Conservation (phyloP, 2,888 invertebrate genomes). For the Scrobipalpa costella region DNA sequence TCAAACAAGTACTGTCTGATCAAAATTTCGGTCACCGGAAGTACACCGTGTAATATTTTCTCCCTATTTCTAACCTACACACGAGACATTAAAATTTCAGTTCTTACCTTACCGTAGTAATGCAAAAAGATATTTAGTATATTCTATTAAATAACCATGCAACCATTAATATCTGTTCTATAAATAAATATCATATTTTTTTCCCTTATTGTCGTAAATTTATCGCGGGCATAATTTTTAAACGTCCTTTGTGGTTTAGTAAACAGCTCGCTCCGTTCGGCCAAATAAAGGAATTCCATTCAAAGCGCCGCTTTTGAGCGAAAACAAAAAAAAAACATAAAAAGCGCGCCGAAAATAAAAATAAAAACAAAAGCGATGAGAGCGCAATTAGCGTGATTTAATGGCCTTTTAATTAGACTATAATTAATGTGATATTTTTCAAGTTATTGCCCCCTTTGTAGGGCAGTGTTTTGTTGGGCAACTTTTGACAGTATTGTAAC, state of each 20-base stretch:
- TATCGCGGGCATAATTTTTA: constrained; percentile 74
- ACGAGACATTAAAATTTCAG: too few species aligned
- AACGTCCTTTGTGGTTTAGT: constrained; percentile 74
- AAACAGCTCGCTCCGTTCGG: constrained; percentile 68
- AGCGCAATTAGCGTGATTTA: constrained; percentile 78
- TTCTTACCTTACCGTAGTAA: too few species aligned
- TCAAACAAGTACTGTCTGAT: too few species aligned
- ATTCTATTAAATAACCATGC: too few species aligned
- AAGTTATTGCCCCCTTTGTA: constrained; percentile 46
- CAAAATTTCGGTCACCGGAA: too few species aligned
- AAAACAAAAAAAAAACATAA: constrained; percentile 53
- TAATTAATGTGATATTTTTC: constrained; percentile 73
- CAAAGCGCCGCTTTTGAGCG: constrained; percentile 55
- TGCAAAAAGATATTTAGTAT: too few species aligned
- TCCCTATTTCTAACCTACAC: too few species aligned
- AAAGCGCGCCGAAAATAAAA: constrained; percentile 56
- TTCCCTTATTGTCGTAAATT: constrained; percentile 54
- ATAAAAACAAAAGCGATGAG: constrained; percentile 72
- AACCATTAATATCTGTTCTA: neutral
- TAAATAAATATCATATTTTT: constrained; percentile 28
- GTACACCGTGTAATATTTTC: too few species aligned
- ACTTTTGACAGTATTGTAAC: constrained; percentile 27
- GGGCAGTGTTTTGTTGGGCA: constrained; percentile 37
- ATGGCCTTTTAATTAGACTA: constrained; percentile 74
- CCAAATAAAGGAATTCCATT: constrained; percentile 78